Evolutionary conservation across 2,888 invertebrate species (phyloP).

Genomic region (Euproctis similis): DNA sequence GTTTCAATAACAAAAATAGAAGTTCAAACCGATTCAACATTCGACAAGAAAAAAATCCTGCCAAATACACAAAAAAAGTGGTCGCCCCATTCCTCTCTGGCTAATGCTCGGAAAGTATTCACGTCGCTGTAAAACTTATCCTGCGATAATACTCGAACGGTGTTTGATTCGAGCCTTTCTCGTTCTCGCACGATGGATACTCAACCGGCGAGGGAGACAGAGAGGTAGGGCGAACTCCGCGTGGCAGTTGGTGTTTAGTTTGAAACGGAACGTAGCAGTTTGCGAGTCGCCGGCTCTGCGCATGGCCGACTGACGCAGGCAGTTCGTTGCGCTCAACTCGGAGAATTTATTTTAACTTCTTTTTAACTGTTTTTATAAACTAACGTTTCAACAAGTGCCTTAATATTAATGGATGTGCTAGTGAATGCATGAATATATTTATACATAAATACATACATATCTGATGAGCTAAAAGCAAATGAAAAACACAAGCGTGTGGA

Average conservation of each 20-base stretch:
- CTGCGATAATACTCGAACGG: constrained; percentile 59
- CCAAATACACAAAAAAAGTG: constrained; percentile 64
- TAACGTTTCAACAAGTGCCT: constrained; percentile 60
- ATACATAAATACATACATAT: too few relatives aligned
- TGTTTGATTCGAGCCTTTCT: constrained; percentile 44
- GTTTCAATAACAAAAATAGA: constrained; percentile 54
- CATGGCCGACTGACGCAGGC: constrained; percentile 59
- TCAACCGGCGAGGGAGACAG: constrained; percentile 57
- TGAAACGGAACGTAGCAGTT: constrained; percentile 66
- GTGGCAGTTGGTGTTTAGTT: constrained; percentile 65
- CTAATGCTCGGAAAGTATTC: constrained; percentile 65
- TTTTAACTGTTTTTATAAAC: constrained; percentile 49
- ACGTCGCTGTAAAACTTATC: constrained; percentile 65
- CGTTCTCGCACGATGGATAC: constrained; percentile 40
- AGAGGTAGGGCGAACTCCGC: constrained; percentile 63
- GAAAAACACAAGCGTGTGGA: constrained; percentile 54
- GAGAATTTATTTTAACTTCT: constrained; percentile 47
- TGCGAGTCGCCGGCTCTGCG: constrained; percentile 72
- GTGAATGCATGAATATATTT: constrained; percentile 67
- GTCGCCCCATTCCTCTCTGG: constrained; percentile 61
- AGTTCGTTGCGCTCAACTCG: constrained; percentile 63
- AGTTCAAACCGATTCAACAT: constrained; percentile 42
- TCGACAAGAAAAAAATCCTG: constrained; percentile 60
- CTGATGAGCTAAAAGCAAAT: constrained; percentile 38
- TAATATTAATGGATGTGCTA: constrained; percentile 65